Evolutionary conservation across 2,113 vertebrate species (phyloP).

Genomic region (Ibidorhyncha struthersii): DNA sequence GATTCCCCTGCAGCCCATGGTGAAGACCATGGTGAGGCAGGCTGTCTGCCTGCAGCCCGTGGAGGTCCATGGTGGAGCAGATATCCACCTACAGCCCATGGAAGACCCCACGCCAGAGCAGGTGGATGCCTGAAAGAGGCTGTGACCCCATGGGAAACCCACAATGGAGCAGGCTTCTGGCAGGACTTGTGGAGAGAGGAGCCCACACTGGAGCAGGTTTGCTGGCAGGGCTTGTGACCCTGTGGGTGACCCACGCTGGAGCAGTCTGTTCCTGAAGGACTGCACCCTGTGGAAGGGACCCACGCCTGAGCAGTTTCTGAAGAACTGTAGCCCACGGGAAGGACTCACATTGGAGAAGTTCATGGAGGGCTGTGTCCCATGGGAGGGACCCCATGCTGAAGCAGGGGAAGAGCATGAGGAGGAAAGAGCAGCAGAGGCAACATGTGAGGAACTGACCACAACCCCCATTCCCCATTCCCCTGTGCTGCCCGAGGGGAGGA

Average conservation of each 20-base stretch:
- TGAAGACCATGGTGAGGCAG: background rate
- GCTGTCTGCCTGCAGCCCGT: background rate
- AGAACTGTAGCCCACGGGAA: background rate
- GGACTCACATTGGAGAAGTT: background rate
- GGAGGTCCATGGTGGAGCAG: background rate
- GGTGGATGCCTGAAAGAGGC: background rate
- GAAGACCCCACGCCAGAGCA: rapidly evolving
- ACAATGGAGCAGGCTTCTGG: background rate
- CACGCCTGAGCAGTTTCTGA: rapidly evolving
- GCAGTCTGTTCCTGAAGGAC: background rate
- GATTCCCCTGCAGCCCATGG: rapidly evolving
- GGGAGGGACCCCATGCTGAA: rapidly evolving
- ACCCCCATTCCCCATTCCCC: rapidly evolving
- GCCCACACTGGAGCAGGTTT: background rate
- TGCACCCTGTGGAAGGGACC: background rate
- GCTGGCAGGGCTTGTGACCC: background rate
- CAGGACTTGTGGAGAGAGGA: background rate
- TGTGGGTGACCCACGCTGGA: rapidly evolving
- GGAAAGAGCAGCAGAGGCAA: background rate
- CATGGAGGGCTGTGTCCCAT: background rate
- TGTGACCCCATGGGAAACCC: background rate
- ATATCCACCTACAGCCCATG: no score
- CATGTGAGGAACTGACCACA: background rate
- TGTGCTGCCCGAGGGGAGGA: rapidly evolving
- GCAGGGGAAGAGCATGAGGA: background rate